phyloP scores from a whole-genome alignment of 2,113 vertebrate genomes.

The Melierax canorus region DNA sequence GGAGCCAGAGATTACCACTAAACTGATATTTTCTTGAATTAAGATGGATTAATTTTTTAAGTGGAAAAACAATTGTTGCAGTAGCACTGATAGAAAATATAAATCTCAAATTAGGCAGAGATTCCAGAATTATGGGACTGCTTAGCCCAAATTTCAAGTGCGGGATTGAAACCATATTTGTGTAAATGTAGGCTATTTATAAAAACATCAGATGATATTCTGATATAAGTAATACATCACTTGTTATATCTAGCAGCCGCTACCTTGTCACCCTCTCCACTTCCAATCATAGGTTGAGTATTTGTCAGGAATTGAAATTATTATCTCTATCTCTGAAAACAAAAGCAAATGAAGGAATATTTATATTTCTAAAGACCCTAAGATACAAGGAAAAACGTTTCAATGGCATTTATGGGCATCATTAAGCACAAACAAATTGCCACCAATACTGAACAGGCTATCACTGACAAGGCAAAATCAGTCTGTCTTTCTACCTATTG shows the following conservation, averaged over 20 bases:
- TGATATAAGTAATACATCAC: background rate
- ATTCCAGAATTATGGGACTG: background rate
- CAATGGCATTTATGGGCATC: background rate
- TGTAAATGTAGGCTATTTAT: background rate
- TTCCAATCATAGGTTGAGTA: background rate
- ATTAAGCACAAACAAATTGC: background rate
- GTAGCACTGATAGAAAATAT: background rate
- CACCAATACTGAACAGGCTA: background rate
- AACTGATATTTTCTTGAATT: slow-evolving; percentile 8
- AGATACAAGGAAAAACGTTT: background rate
- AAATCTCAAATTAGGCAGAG: background rate
- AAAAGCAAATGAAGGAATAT: background rate
- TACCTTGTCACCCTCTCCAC: background rate
- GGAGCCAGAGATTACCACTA: background rate
- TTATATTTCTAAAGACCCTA: background rate
- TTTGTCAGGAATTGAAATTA: background rate
- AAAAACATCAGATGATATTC: background rate
- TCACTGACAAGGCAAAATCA: background rate
- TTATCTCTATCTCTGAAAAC: background rate
- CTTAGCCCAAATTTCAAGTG: background rate
- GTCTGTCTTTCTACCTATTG: background rate
- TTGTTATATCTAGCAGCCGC: background rate
- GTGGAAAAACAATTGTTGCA: background rate
- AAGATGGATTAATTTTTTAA: slow-evolving; percentile 15
- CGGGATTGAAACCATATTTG: background rate